Conservation (phyloP, 2,888 invertebrate genomes). For the Drosophila mimetica region DNA sequence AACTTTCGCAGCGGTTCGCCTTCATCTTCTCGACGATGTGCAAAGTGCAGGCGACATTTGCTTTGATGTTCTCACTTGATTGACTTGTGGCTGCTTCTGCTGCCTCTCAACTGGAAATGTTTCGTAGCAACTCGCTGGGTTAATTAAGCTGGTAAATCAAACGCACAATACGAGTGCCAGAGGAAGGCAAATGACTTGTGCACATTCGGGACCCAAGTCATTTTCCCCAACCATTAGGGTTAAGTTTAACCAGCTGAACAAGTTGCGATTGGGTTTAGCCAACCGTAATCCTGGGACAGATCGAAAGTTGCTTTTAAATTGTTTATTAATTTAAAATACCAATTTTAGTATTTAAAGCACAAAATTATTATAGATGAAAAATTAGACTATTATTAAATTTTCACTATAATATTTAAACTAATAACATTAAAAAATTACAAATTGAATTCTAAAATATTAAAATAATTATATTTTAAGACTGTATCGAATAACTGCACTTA, state of each 20-base stretch:
- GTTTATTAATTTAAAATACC: no score
- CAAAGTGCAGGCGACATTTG: slow-evolving; percentile 61
- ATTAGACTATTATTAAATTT: no score
- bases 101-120: slow-evolving; percentile 16
- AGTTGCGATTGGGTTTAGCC: no score
- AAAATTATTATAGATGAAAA: no score
- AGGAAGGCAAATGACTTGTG: background rate
- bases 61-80: slow-evolving; percentile 75
- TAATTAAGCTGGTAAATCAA: slow-evolving; percentile 38
- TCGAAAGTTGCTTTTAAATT: no score
- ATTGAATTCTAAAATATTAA: no score
- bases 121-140: slow-evolving; percentile 9
- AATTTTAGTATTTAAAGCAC: no score
- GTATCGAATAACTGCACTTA: background rate
- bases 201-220: background rate
- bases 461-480: background rate
- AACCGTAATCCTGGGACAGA: no score
- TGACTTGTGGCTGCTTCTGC: slow-evolving; percentile 52
- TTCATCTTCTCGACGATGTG: slow-evolving; percentile 29
- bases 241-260: background rate
- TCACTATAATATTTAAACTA: no score
- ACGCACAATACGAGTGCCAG: slow-evolving; percentile 19
- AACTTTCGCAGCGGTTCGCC: slow-evolving; percentile 46
- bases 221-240: background rate
- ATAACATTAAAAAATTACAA: no score